Percentiles rank a stretch among this genome's conserved stretches.
Conservation (phyloP, 92 coral and sea anemone species). For the Porites lobata region DNA sequence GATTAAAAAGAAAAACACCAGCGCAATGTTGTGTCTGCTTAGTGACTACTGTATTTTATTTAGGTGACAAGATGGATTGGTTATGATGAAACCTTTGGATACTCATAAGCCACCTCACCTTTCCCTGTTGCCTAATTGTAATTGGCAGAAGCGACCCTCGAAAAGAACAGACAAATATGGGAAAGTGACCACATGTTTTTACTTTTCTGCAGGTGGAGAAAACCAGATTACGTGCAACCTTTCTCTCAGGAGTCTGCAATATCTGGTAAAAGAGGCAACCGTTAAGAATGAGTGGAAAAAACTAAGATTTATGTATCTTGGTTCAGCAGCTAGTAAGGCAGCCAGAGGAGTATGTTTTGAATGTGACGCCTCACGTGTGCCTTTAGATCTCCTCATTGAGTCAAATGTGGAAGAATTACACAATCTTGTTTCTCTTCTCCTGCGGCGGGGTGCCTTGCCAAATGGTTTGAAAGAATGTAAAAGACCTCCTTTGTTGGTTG, state of each 20-base stretch:
- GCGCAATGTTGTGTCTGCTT: too few species aligned
- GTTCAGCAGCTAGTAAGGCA: constrained; percentile 60
- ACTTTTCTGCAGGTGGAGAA: constrained; percentile 67
- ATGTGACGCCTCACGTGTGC: constrained; percentile 75
- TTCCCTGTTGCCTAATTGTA: too few species aligned
- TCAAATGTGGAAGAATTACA: constrained; percentile 45
- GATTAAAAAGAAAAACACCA: too few species aligned
- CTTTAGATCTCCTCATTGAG: constrained; percentile 64
- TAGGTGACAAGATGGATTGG: too few species aligned
- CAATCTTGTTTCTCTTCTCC: constrained; percentile 51
- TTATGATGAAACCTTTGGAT: too few species aligned
- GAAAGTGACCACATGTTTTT: not conserved
- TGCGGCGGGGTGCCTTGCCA: constrained; percentile 34
- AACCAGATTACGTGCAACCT: constrained; percentile 58
- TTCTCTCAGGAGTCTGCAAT: constrained; percentile 57
- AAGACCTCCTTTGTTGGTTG: constrained; percentile 55
- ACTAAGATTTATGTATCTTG: constrained; percentile 77
- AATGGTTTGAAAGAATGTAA: not conserved
- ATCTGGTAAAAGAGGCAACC: constrained; percentile 56
- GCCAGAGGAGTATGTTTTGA: constrained; percentile 80
- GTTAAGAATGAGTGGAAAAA: constrained; percentile 77
- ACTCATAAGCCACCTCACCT: too few species aligned
- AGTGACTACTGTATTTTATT: too few species aligned
- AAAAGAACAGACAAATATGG: not conserved
- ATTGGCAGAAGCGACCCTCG: too few species aligned